Evolutionary conservation across 2,888 invertebrate genomes (phyloP).

Genomic region (Eretmocerus hayati): DNA sequence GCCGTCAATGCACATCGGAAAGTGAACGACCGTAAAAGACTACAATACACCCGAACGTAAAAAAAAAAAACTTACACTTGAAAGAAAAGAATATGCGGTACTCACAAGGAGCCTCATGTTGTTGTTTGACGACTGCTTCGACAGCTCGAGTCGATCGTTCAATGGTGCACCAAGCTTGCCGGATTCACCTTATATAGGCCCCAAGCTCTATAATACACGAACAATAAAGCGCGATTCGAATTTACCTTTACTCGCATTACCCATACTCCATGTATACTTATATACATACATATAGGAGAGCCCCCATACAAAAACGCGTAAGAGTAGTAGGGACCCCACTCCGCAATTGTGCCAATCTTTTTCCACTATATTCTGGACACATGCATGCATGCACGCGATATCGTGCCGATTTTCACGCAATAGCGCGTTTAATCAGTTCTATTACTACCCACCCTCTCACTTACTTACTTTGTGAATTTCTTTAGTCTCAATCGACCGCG

Average conservation of each 20-base stretch:
- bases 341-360: neutral
- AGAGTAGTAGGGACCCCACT: neutral
- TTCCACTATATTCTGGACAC: neutral
- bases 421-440: conserved; percentile 17
- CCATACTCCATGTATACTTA: too few relatives aligned
- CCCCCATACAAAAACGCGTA: too few relatives aligned
- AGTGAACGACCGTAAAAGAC: too few relatives aligned
- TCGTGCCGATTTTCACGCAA: conserved; percentile 17
- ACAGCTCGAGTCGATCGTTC: conserved; percentile 29
- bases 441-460: too few relatives aligned
- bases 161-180: conserved; percentile 11
- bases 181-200: conserved; percentile 33
- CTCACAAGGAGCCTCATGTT: conserved; percentile 35
- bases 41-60: too few relatives aligned
- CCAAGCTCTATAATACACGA: too few relatives aligned
- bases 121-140: too few relatives aligned
- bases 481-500: too few relatives aligned
- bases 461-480: too few relatives aligned
- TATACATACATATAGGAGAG: too few relatives aligned
- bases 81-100: conserved; percentile 13
- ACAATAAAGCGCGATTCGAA: conserved; percentile 31
- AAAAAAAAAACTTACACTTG: neutral
- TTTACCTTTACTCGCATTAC: too few relatives aligned
- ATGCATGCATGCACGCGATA: neutral
- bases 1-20: too few relatives aligned